A percentile compares a stretch with the other conserved stretches of the same genome.
Conservation (phyloP, 2,888 invertebrate genomes). For the Eupithecia exiguata region DNA sequence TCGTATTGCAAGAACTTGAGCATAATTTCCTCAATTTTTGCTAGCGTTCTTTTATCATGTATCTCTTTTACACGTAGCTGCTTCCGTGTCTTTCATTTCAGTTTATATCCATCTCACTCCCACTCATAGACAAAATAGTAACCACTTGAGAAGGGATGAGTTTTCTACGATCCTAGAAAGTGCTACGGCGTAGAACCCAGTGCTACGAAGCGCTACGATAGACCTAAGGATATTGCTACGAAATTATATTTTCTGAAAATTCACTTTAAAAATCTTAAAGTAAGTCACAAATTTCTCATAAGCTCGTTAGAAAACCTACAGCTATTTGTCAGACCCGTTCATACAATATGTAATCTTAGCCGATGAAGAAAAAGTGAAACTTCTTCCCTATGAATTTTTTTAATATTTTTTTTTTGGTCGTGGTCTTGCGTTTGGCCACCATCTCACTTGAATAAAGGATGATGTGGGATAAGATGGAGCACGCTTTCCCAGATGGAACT, state of each 20-base stretch:
- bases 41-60: not conserved
- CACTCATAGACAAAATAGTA: not conserved
- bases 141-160: not conserved
- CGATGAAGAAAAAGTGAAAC: not conserved
- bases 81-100: not conserved
- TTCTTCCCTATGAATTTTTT: no score
- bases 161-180: not conserved
- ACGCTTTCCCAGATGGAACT: no score
- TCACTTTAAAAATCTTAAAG: not conserved
- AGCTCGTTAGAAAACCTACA: not conserved
- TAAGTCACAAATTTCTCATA: no score
- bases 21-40: not conserved
- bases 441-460: no score
- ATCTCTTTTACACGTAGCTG: not conserved
- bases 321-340: not conserved
- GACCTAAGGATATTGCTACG: not conserved
- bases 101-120: not conserved
- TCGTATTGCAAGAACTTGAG: not conserved
- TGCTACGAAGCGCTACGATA: not conserved
- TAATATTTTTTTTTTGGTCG: no score
- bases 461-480: no score
- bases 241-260: not conserved
- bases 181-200: not conserved
- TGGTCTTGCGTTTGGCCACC: no score
- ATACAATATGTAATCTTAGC: not conserved